Conservation (phyloP, 2,888 invertebrate genomes). For the Drosophila setosimentum region DNA sequence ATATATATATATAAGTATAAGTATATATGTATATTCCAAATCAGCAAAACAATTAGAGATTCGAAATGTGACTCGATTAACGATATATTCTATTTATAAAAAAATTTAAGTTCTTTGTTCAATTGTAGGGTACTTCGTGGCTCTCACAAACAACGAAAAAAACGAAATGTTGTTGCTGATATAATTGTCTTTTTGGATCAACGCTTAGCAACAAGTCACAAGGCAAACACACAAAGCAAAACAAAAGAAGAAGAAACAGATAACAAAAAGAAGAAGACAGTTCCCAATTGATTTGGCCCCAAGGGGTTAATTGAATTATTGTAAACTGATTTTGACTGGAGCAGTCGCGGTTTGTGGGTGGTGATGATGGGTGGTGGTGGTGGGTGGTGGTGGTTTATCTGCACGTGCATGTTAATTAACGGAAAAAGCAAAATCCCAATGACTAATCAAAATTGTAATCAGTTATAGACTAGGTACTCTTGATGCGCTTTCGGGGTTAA, state of each 20-base stretch:
- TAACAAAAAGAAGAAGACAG: neutral
- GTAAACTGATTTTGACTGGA: slow-evolving; percentile 63
- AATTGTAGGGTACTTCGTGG: slow-evolving; percentile 3
- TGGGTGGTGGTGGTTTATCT: slow-evolving; percentile 5
- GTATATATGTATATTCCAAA: neutral
- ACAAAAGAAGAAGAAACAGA: neutral
- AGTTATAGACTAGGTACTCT: slow-evolving; percentile 28
- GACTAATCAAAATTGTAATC: slow-evolving; percentile 43
- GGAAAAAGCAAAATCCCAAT: slow-evolving; percentile 6
- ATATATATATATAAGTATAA: too few relatives aligned
- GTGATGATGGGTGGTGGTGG: neutral
- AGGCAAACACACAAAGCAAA: slow-evolving; percentile 8
- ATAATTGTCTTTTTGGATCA: slow-evolving; percentile 33
- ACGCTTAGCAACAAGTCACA: slow-evolving; percentile 55
- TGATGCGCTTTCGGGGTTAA: slow-evolving; percentile 49
- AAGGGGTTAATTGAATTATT: slow-evolving; percentile 80
- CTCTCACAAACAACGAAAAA: neutral
- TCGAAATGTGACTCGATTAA: neutral
- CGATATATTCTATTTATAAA: neutral
- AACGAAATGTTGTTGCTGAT: neutral
- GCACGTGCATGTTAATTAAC: slow-evolving; percentile 45
- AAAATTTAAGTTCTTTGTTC: neutral
- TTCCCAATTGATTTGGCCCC: slow-evolving; percentile 76
- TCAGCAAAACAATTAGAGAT: neutral
- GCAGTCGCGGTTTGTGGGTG: neutral